A percentile compares a stretch with the other conserved stretches of the same genome.
These are phyloP conservation scores for Scarus forsteni DNA, from an alignment of 2,797 vertebrate genomes.

Conservation along the genomic window DNA sequence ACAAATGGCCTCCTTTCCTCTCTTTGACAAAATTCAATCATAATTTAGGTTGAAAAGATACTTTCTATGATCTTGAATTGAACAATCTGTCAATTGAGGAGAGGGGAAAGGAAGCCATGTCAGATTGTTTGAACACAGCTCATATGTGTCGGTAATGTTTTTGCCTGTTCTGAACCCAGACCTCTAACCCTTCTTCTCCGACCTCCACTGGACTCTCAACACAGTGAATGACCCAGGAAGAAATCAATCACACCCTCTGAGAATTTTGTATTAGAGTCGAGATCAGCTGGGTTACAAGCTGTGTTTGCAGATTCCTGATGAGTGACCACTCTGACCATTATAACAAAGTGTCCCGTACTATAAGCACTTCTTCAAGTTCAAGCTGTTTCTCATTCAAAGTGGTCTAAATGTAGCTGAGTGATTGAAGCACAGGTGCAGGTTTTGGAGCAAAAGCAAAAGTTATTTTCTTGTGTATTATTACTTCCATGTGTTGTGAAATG, in stretches of 20 bases:
- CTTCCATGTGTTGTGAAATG: no score
- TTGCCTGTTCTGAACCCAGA: constrained; percentile 70
- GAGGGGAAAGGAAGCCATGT: constrained; percentile 67
- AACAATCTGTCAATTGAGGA: constrained; percentile 7
- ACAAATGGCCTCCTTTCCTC: constrained; percentile 75
- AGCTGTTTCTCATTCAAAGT: constrained; percentile 24
- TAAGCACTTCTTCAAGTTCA: constrained; percentile 83
- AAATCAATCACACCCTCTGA: constrained; percentile 46
- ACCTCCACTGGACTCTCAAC: constrained; percentile 70
- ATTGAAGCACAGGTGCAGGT: not conserved
- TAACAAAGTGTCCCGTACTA: constrained; percentile 34
- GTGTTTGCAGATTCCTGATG: constrained; percentile 69
- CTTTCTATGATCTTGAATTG: constrained; percentile 16
- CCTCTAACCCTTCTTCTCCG: constrained; percentile 68
- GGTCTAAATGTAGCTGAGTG: constrained; percentile 6
- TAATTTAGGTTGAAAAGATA: not conserved
- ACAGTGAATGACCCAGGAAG: constrained; percentile 73
- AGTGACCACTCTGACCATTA: constrained; percentile 27
- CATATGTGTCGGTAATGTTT: constrained; percentile 69
- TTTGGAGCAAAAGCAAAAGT: constrained; percentile 5
- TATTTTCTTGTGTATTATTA: not conserved
- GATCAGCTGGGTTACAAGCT: constrained; percentile 66
- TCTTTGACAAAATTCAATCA: constrained; percentile 16
- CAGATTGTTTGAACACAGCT: constrained; percentile 52
- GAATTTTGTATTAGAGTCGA: constrained; percentile 28